Base-by-base conservation (phyloP, 2,113 vertebrate genomes). In the Onychostoma macrolepis region DNA sequence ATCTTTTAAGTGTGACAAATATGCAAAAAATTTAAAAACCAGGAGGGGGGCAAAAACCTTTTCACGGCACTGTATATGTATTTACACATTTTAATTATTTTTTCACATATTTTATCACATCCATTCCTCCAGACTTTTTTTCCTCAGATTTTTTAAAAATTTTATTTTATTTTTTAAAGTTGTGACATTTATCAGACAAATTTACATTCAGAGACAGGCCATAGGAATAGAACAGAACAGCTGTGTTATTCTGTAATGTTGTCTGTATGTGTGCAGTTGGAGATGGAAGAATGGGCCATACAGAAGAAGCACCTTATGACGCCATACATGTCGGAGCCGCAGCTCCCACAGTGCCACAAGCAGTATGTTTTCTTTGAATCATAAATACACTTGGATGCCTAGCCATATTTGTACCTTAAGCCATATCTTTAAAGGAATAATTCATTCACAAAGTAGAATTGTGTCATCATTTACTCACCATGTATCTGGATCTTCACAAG, bases 291-390 rank as follows among this genome's bases (percentile, higher is more conserved):
- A 87, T 97, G 96, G 98, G 98, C 28, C 91, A 94, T 83, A 71
- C 91, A 5, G 96, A 97, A 88, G 98, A 99, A 94, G 98, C 98
- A 15, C 98, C 98, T 10, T 99, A 97, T 65, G 98, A 99, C 89
- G 98, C 98, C 1, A 99, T 99, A 89, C 98, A 99, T 12, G 98
- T 99, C 7, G 98, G 98, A 87, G 98, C 98, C 56, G 98, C 98
- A 82, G 98, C 98, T 85, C 96, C 97, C 0, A 96, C 93, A 71
- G 97, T 99, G 81, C 98, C 98, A 75, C 97, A 98, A 93, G 98
- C 98, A 91, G 98, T 99, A 95, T 95, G 97, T 95, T 63, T 67
- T 89, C 88, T n/a, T 48, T 38, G 0, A 53, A 76, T 45, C 65
- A 38, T 56, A 53, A 6, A 63, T 15, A 56, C n/a, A 36, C 58